These are phyloP conservation scores for Drosophila seguyi DNA, from an alignment of 1,140 invertebrate genomes.

Conservation along the genomic window DNA sequence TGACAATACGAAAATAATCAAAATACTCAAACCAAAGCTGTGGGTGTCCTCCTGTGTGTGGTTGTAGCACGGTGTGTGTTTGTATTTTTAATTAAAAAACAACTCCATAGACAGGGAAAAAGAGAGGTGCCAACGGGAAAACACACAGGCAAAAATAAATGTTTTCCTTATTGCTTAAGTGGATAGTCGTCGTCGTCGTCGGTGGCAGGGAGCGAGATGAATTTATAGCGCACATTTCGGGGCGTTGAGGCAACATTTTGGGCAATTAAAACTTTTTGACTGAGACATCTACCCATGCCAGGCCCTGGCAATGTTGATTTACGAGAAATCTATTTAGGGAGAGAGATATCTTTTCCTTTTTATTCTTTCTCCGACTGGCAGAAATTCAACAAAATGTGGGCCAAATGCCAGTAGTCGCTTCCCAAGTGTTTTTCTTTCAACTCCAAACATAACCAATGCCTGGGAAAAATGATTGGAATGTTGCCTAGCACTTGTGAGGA, in stretches of 20 bases:
- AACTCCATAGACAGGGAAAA: slow-evolving; percentile 15
- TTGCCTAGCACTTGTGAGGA: slow-evolving; percentile 33
- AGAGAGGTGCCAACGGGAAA: slow-evolving; percentile 11
- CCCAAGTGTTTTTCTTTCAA: too few species aligned
- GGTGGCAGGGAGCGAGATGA: neutral
- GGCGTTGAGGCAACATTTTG: slow-evolving; percentile 20
- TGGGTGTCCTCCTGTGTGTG: neutral
- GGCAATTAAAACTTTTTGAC: slow-evolving; percentile 51
- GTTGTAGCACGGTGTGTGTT: slow-evolving; percentile 34
- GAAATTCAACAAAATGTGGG: slow-evolving; percentile 25
- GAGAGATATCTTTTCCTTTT: neutral
- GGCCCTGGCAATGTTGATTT: slow-evolving; percentile 28
- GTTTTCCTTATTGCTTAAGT: slow-evolving; percentile 41
- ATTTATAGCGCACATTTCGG: slow-evolving; percentile 33
- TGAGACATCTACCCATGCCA: neutral
- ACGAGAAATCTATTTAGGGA: slow-evolving; percentile 38
- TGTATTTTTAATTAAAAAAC: slow-evolving; percentile 73
- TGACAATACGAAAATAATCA: slow-evolving; percentile 72
- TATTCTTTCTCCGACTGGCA: neutral
- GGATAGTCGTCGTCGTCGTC: slow-evolving; percentile 16
- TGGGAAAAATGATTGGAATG: slow-evolving; percentile 36
- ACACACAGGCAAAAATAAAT: slow-evolving; percentile 18
- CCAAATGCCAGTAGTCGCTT: slow-evolving; percentile 41
- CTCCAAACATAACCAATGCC: slow-evolving; percentile 19
- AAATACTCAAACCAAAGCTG: slow-evolving; percentile 36